These are phyloP conservation scores for Polyommatus icarus DNA, from an alignment of 2,888 invertebrate species.

Conservation along the genomic window DNA sequence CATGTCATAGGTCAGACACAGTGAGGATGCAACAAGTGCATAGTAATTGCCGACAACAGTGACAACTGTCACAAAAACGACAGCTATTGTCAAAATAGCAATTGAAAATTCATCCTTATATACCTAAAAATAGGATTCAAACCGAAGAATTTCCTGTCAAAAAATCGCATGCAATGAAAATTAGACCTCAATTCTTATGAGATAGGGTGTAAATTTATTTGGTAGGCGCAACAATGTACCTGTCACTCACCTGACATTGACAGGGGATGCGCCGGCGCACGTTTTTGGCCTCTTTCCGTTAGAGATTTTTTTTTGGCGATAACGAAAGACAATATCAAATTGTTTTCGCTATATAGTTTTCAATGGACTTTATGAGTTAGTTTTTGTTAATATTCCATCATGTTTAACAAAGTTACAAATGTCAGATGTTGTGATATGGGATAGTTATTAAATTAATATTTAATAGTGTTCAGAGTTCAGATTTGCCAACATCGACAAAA, in stretches of 20 bases:
- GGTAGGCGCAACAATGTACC: conserved; percentile 49
- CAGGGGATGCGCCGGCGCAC: conserved; percentile 48
- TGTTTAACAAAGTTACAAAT: background rate
- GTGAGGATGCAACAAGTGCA: conserved; percentile 24
- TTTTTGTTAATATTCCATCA: conserved; percentile 12
- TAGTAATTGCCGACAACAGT: conserved; percentile 6
- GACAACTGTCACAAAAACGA: background rate
- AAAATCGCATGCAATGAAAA: background rate
- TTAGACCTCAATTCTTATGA: background rate
- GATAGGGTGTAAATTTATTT: background rate
- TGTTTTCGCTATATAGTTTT: conserved; percentile 16
- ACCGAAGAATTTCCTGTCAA: background rate
- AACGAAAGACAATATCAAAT: conserved; percentile 30
- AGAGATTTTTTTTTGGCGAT: conserved; percentile 28
- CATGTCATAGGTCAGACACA: background rate
- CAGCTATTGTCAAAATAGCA: background rate
- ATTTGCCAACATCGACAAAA: background rate
- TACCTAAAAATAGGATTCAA: background rate
- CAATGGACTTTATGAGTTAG: conserved; percentile 6
- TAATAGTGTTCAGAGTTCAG: background rate
- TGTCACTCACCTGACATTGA: conserved; percentile 49
- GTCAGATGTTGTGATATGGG: background rate
- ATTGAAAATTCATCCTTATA: background rate
- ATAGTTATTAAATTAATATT: background rate
- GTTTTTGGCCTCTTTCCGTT: conserved; percentile 37